Evolutionary conservation across 1,140 invertebrate genomes (phyloP), one percentile per base, ranked within the genome.

Genomic region (Subanguina moxae): DNA sequence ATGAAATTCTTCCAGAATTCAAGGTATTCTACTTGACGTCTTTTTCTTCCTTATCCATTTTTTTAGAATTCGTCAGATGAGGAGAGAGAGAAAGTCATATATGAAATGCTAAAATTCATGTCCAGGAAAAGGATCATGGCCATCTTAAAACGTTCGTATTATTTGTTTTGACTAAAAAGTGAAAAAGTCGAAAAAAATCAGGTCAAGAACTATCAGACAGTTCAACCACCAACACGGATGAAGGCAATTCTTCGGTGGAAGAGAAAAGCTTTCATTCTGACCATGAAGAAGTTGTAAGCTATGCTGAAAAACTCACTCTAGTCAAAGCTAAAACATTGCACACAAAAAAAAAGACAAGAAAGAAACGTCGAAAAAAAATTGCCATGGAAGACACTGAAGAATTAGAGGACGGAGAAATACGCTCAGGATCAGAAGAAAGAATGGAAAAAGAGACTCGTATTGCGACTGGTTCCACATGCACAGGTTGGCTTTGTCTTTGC

Each of bases 1-100:
- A 69, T 67, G 62, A 58, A 57, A 65, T 70, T 42, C 68, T 70
- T 19, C 68, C 68, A 19, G 65, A 70, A 67, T 23, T 70, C 1
- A 52, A 70, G 62, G 68, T 70, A 25, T 11, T 5, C 11, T 38
- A 38, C n/a, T 38, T 38, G 32, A 38, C 32, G 3, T 5, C 11
- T 38, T 38, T 38, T n/a, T n/a, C n/a, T n/a, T n/a, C n/a, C n/a
- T n/a, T n/a, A n/a, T 38, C 8, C n/a, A 7, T 43, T n/a, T 32
- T 61, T 70, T 70, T 28, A 70, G 68, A 32, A 57, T 32, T 59
- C 30, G 17, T 28, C 46, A 19, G 65, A 70, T 17, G 11, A 13
- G n/a, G 48, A 69, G 32, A 17, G 28, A 46, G 27, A 43, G n/a
- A 59, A 32, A 38, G n/a, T 70, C 28, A 38, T 70, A 30, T 38